Evolutionary conservation across 2,113 vertebrate species (phyloP).

Genomic region (Chelonoidis abingdonii): DNA sequence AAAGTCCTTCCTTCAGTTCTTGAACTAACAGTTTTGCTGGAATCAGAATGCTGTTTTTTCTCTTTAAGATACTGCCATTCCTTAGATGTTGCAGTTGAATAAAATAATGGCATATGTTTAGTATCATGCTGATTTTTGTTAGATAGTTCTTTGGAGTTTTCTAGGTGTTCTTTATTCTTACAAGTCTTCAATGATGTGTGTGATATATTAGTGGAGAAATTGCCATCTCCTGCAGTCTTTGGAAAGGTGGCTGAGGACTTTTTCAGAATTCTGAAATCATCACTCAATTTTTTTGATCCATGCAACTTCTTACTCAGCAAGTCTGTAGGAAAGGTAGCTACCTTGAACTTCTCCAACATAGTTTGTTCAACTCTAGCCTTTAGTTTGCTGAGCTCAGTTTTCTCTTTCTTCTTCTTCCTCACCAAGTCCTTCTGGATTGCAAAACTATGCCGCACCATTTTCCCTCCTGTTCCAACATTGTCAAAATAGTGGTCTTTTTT

Average conservation of each 20-base stretch:
- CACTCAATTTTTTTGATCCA: conserved; percentile 4
- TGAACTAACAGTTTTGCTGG: background rate
- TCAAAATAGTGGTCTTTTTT: conserved; percentile 2
- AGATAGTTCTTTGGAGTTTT: background rate
- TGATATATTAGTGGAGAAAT: background rate
- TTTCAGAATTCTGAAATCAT: conserved; percentile 57
- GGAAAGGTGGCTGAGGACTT: background rate
- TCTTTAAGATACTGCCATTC: background rate
- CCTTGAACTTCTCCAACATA: conserved; percentile 63
- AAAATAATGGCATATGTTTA: background rate
- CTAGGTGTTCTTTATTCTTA: conserved; percentile 40
- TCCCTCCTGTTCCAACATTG: conserved; percentile 29
- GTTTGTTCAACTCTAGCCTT: conserved; percentile 52
- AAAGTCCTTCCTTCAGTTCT: background rate
- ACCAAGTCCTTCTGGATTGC: conserved; percentile 59
- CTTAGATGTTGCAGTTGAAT: background rate
- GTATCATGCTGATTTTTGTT: background rate
- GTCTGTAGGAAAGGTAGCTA: background rate
- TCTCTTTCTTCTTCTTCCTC: conserved; percentile 57
- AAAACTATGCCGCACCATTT: conserved; percentile 48
- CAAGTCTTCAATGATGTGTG: background rate
- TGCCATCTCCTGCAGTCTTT: background rate
- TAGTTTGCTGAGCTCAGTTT: conserved; percentile 33
- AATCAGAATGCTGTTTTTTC: background rate
- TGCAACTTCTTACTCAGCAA: conserved; percentile 29